A percentile compares a stretch with the other conserved stretches of the same genome.
These are phyloP conservation scores for Trypoxylon attenuatum DNA, from an alignment of 2,888 invertebrate species.

Conservation along the genomic window DNA sequence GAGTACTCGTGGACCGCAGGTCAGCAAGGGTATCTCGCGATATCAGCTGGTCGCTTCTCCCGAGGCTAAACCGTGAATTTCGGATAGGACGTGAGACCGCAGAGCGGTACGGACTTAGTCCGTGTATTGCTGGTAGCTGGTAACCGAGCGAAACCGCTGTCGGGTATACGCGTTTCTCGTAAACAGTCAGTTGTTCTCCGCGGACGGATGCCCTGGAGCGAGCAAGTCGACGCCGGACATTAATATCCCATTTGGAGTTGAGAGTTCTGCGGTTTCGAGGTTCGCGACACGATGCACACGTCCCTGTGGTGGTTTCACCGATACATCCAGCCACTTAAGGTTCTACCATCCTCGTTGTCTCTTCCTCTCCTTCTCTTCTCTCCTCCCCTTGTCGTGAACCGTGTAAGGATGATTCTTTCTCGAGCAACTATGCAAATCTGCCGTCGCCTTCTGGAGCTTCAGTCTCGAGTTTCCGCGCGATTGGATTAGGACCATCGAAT, in stretches of 20 bases:
- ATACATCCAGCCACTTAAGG: constrained; percentile 2
- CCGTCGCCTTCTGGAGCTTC: too few relatives aligned
- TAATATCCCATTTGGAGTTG: constrained; percentile 70
- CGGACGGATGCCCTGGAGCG: constrained; percentile 25
- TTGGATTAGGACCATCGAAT: background rate
- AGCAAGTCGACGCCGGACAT: constrained; percentile 56
- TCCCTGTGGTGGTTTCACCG: constrained; percentile 16
- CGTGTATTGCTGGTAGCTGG: constrained; percentile 22
- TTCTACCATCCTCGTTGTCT: background rate
- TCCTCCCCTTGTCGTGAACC: too few relatives aligned
- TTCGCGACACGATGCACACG: constrained; percentile 22
- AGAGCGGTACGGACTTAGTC: constrained; percentile 37
- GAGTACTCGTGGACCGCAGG: background rate
- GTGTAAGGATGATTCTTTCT: too few relatives aligned
- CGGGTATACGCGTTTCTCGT: constrained; percentile 37
- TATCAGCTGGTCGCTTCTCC: constrained; percentile 29
- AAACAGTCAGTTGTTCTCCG: constrained; percentile 50
- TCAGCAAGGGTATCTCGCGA: constrained; percentile 13
- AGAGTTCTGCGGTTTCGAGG: constrained; percentile 62
- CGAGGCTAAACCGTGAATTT: constrained; percentile 40
- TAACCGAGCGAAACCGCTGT: constrained; percentile 39
- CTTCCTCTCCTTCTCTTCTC: background rate
- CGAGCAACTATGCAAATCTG: background rate
- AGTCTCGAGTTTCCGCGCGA: too few relatives aligned
- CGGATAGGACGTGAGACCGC: constrained; percentile 30